Conservation (phyloP, 2,113 vertebrate species). For the Saguinus midas region DNA sequence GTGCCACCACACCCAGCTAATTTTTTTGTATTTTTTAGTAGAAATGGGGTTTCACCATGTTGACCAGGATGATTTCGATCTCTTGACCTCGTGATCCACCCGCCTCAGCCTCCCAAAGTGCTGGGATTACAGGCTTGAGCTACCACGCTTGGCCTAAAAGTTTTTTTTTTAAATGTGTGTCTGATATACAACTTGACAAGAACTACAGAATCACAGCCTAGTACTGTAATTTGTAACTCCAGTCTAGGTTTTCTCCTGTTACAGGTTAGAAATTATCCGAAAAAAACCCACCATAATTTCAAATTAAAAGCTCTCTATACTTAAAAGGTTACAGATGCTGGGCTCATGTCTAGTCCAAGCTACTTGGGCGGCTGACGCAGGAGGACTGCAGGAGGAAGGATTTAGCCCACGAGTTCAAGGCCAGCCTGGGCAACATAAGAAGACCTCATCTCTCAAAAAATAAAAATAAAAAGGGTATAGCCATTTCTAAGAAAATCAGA, state of each 20-base stretch:
- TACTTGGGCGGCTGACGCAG: neutral
- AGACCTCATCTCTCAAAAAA: neutral
- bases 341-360: neutral
- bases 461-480: neutral
- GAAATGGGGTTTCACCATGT: no score
- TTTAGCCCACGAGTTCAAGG: neutral
- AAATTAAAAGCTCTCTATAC: neutral
- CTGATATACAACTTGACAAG: neutral
- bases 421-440: neutral
- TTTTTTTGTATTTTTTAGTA: no score
- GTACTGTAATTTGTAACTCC: neutral
- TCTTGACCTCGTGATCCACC: no score
- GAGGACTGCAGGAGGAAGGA: neutral
- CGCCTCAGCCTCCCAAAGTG: no score
- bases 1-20: no score
- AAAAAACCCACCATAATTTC: neutral
- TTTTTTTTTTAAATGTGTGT: neutral
- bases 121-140: no score
- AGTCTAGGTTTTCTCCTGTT: neutral
- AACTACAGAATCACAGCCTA: neutral
- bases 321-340: neutral
- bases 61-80: no score
- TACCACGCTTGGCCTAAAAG: no score
- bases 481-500: constrained; percentile 8
- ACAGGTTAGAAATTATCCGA: neutral